Evolutionary conservation across 2,797 vertebrate genomes (phyloP), one percentile per base, ranked within the genome.

Genomic region (Pseudochaenichthys georgianus): DNA sequence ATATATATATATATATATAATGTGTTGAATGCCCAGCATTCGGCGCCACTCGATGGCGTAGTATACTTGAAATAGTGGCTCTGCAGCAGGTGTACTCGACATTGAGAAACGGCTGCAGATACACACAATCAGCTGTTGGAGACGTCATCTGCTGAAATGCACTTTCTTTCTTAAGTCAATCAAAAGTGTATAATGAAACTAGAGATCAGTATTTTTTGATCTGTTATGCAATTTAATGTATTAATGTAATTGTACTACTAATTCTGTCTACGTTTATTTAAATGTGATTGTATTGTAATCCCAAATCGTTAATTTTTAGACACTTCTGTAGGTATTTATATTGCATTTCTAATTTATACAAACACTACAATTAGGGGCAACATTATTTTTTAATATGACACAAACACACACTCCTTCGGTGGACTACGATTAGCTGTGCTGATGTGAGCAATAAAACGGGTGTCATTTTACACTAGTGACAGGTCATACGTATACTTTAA

Each of bases 91-190:
- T 28, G 0, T 28, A 28, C 28, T 28, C 28, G 4, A 28, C 28
- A 28, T 28, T 28, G 28, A 28, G 28, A 28, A 28, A 28, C 28
- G 28, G 28, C 28, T 28, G 28, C 28, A 28, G 28, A 60, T 28
- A 67, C 46, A 47, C 21, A 62, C n/a, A 19, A 75, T 72, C 51
- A 70, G 65, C 66, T 57, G 62, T 64, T 54, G 62, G 64, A 88
- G 72, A 77, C 66, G 51, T 53, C 9, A 19, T 82, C 72, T 87
- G 66, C 73, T 81, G 64, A 85, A 76, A 58, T 89, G 87, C 91
- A 91, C 90, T 90, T 91, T 91, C 77, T 80, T 76, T 81, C 67
- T 72, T 31, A 76, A 58, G 64, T 71, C 42, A 70, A 87, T 89
- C 81, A 85, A 77, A 81, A 62, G 63, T 84, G 69, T 83, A n/a